Evolutionary conservation across 2,113 vertebrate genomes (phyloP), one percentile per base, ranked within the genome.

Genomic region (Fukomys damarensis): DNA sequence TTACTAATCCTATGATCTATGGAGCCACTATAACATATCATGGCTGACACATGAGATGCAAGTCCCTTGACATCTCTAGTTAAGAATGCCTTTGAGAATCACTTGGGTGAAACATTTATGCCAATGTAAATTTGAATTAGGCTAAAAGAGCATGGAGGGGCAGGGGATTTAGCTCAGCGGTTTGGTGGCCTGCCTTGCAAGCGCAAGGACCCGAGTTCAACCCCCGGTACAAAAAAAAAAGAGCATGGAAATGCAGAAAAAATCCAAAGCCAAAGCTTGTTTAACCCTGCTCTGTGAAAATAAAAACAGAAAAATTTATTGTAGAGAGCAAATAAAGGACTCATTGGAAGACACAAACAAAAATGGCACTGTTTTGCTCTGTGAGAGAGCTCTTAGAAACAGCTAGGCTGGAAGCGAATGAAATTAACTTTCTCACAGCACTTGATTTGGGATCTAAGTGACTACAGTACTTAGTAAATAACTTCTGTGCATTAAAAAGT

Each of bases 291-390:
- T 63, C 10, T 65, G 46, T 59, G 35, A 30, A 54, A 93, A 86
- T n/a, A 89, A 86, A 74, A 95, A n/a, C 16, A 66, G 65, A 63
- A 95, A 96, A 72, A 6, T 28, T 88, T 43, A 79, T 72, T 77
- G 92, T 83, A 35, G 54, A 89, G 92, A 84, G 12, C 30, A 89
- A 49, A 85, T 19, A 94, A 84, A 72, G 3, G 16, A 65, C 61
- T 94, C 38, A 43, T 24, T 80, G 72, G 41, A 76, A 82, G 68
- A 86, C 49, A 74, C 1, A 95, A 84, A 65, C 49, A 70, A 91
- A 86, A 77, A 41, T 74, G 41, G 38, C 28, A 70, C 12, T 19
- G 32, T 35, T 54, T 46, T 85, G 56, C 49, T 41, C 4, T 30
- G 7, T 16, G 7, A 38, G 19, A 88, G 24, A 74, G 70, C 58